Conservation (phyloP, 23 tunicate species). For the Pegea sp. region DNA sequence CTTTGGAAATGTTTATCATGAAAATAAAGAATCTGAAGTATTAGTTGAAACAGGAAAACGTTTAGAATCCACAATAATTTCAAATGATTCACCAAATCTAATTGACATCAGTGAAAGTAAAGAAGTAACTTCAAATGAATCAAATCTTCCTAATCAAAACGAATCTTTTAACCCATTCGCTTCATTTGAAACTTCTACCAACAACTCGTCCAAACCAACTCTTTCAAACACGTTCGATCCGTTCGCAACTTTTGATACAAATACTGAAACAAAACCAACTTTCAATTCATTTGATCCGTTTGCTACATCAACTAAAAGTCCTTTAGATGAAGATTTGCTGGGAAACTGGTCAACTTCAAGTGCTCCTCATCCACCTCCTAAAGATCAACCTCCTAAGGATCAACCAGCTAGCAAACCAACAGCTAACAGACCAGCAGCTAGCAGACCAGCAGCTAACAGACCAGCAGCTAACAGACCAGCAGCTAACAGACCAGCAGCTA, state of each 20-base stretch:
- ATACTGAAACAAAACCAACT: constrained; percentile 4
- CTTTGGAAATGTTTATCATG: too few species aligned
- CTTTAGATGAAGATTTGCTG: constrained; percentile 10
- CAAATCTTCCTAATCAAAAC: too few species aligned
- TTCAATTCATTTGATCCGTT: constrained; percentile 30
- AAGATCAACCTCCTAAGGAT: background rate
- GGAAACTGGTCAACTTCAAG: constrained; percentile 11
- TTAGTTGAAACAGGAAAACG: too few species aligned
- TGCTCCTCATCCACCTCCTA: background rate
- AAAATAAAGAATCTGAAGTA: too few species aligned
- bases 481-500: background rate
- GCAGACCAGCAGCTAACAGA: background rate
- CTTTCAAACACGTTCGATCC: constrained; percentile 10
- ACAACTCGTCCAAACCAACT: constrained; percentile 3
- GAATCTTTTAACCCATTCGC: constrained; percentile 10
- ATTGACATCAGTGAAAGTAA: too few species aligned
- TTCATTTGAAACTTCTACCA: background rate
- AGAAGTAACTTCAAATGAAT: too few species aligned
- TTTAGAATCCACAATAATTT: too few species aligned
- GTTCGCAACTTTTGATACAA: constrained; percentile 59
- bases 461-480: constrained; percentile 1
- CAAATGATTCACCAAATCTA: too few species aligned
- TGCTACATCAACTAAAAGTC: constrained; percentile 4
- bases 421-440: background rate
- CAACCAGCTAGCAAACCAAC: background rate